Base-by-base conservation (phyloP, 2,888 invertebrate genomes). In the Chloroclystis v-ata region DNA sequence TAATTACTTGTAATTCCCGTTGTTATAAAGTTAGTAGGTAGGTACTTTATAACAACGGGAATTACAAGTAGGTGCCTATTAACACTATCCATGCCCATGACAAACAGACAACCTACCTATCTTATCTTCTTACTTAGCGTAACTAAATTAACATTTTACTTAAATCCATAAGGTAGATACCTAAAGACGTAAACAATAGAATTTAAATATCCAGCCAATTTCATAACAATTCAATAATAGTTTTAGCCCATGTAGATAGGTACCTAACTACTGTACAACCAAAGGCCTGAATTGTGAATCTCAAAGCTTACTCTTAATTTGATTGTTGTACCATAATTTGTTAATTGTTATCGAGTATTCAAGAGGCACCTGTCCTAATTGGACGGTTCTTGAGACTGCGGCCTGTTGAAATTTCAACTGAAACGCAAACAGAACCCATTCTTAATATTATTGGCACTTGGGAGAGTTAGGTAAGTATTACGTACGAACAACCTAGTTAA, bases 331-430 rank as follows among this genome's bases (percentile, higher is more conserved):
- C 11, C 37, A 33, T 32, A 49, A 49, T 51, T 47, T 35, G 30
- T 45, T 46, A 37, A 45, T 57, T 54, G 52, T 52, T 54, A 52
- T 49, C 40, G 39, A 46, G 37, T 38, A 44, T 51, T 52, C 47
- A 56, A 57, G 52, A 44, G 38, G 43, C 41, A 37, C 37, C 41
- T 47, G 35, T 47, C 24, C 9, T 49, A 53, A 55, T 53, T 54
- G 46, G 30, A n/a, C 13, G 43, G 32, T 20, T 52, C 37, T 29
- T 11, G 32, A 35, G 8, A 6, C 39, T 29, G 28, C 1, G 28
- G n/a, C 11, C 29, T 26, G 7, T 35, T 26, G 29, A 25, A 39
- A 33, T 38, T 12, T 13, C n/a, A n/a, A n/a, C 6, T 10, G 20
- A 20, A 20, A 33, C 14, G 32, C n/a, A 33, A 33, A 33, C 14